Base-by-base conservation (phyloP, 2,113 vertebrate genomes). In the Serinus canaria region DNA sequence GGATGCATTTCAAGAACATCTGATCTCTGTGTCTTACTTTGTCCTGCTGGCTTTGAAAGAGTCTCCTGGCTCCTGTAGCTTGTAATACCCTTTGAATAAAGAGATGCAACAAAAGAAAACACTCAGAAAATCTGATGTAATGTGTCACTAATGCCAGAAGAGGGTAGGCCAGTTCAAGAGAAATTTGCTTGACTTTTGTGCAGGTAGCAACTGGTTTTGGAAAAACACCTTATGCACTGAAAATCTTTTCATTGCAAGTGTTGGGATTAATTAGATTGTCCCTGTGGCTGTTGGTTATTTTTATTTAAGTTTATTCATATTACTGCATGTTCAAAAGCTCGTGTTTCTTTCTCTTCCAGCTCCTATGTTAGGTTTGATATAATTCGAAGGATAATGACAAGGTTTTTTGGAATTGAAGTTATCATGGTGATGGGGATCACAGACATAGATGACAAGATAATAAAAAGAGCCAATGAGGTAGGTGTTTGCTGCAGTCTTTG, bases 301-400 rank as follows among this genome's bases (percentile, higher is more conserved):
- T 85, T 92, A 2, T 73, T 75, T 27, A 53, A 37, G 24, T 62
- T 90, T 59, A 11, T 78, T 90, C 46, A 46, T 90, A 16, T 18
- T 84, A 7, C n/a, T 84, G 31, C 16, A 2, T 76, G 19, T 76
- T 74, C 62, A 70, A 93, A 89, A 64, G 22, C 16, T 72, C 1
- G 0, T 41, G 11, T 20, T 55, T 25, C 27, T 59, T 74, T 89
- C 68, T 89, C n/a, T 95, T 95, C 59, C 92, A 99, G 99, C 87
- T 99, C 99, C 1, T 99, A 99, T n/a, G 99, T 99, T 93, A 98
- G 98, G 86, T 99, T 99, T 96, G 99, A 99, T 87, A 98, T 99
- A 68, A 97, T 99, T 94, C 98, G 99, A 96, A 99, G 99, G 94
- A 98, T 99, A 94, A 87, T 99, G 83, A 98, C 98, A 64, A 97